phyloP scores from a whole-genome alignment of 2,113 vertebrate genomes.

The Lates calcarifer region DNA sequence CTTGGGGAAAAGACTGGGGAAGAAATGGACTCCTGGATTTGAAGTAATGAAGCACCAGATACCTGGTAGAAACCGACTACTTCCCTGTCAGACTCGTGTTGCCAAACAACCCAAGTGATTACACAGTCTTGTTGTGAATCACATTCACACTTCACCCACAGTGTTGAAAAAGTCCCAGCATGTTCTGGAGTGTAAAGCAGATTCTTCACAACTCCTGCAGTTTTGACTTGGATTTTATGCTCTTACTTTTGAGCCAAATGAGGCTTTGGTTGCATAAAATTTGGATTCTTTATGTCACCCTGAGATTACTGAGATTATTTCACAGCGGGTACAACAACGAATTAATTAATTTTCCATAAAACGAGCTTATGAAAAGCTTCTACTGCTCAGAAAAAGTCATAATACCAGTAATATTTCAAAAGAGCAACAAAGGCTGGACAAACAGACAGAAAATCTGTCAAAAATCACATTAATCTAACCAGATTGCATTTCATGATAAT shows the following conservation, averaged over 20 bases:
- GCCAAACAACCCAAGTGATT: slow-evolving; percentile 39
- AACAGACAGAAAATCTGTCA: background rate
- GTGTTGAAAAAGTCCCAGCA: slow-evolving; percentile 35
- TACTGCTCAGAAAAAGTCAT: background rate
- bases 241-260: slow-evolving; percentile 43
- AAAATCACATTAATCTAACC: slow-evolving; percentile 11
- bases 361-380: slow-evolving; percentile 9
- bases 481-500: slow-evolving; percentile 9
- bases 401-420: background rate
- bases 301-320: slow-evolving; percentile 37
- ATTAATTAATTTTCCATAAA: slow-evolving; percentile 13
- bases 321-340: background rate
- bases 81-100: slow-evolving; percentile 19
- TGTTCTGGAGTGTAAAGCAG: slow-evolving; percentile 45
- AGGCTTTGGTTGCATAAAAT: slow-evolving; percentile 39
- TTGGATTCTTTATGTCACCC: slow-evolving; percentile 16
- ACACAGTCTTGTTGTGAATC: slow-evolving; percentile 38
- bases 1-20: background rate
- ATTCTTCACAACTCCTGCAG: slow-evolving; percentile 33
- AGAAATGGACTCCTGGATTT: slow-evolving; percentile 10
- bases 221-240: slow-evolving; percentile 11
- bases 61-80: background rate
- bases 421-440: background rate
- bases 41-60: slow-evolving; percentile 35
- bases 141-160: slow-evolving; percentile 35